phyloP scores from a whole-genome alignment of 2,113 vertebrate genomes.

The Ptyas mucosa region DNA sequence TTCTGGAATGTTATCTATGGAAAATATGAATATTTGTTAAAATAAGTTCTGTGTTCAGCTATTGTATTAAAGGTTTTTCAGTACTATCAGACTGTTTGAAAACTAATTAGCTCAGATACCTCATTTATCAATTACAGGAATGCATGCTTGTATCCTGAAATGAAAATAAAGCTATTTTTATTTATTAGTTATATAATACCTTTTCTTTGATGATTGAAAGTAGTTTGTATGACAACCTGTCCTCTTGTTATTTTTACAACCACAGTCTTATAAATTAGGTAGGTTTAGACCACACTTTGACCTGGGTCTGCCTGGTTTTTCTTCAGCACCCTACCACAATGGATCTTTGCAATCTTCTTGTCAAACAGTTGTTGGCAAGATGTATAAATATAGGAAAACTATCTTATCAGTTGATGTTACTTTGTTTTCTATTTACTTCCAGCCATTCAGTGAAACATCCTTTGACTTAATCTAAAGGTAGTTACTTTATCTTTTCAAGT shows the following conservation, averaged over 20 bases:
- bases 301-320: neutral
- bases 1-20: neutral
- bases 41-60: neutral
- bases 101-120: neutral
- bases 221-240: neutral
- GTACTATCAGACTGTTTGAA: neutral
- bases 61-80: neutral
- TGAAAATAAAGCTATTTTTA: neutral
- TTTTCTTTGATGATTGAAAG: neutral
- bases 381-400: neutral
- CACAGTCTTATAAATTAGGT: neutral
- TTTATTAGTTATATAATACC: neutral
- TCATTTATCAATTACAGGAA: neutral
- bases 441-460: neutral
- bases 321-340: neutral
- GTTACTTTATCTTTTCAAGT: neutral
- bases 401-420: neutral
- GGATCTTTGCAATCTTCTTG: neutral
- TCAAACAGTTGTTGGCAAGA: neutral
- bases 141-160: neutral
- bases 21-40: neutral
- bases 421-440: neutral
- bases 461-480: neutral
- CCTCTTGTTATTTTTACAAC: neutral
- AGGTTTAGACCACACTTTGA: neutral